phyloP scores from a whole-genome alignment of 2,113 vertebrate genomes.

The Carlito syrichta region DNA sequence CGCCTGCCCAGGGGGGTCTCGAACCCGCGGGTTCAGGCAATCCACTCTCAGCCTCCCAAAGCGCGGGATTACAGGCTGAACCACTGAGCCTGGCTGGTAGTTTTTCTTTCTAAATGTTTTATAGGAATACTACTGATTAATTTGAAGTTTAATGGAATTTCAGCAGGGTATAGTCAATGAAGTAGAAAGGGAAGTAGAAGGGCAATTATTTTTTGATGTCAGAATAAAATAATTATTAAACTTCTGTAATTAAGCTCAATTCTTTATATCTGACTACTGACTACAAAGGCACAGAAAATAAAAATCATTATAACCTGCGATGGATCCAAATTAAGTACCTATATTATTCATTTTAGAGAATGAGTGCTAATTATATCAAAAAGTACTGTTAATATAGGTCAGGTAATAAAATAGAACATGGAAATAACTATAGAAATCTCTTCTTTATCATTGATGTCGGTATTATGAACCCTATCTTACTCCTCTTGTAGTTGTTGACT shows the following conservation, averaged over 20 bases:
- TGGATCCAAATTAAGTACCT: not conserved
- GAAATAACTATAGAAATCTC: conserved; percentile 1
- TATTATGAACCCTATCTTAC: not conserved
- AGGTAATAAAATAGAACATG: not conserved
- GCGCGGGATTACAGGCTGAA: too few relatives aligned
- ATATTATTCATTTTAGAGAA: conserved; percentile 34
- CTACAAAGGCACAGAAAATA: not conserved
- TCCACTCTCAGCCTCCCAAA: too few relatives aligned
- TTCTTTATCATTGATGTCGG: not conserved
- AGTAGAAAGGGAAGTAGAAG: conserved; percentile 4
- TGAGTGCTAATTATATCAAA: conserved; percentile 4
- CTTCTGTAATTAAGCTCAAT: not conserved
- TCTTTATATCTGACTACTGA: conserved; percentile 8
- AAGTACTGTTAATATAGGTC: not conserved
- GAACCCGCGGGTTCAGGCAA: too few relatives aligned
- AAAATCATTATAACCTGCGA: not conserved
- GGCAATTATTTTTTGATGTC: not conserved
- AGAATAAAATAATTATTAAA: not conserved
- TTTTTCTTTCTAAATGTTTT: not conserved
- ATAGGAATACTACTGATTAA: not conserved
- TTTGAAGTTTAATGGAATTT: conserved; percentile 32
- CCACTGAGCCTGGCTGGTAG: too few relatives aligned
- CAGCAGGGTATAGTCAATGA: not conserved
- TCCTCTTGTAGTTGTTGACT: not conserved
- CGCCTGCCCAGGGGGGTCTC: too few relatives aligned